Conservation (phyloP, 53 echinoderm and acorn worm species). For the Pentamera pediparva region DNA sequence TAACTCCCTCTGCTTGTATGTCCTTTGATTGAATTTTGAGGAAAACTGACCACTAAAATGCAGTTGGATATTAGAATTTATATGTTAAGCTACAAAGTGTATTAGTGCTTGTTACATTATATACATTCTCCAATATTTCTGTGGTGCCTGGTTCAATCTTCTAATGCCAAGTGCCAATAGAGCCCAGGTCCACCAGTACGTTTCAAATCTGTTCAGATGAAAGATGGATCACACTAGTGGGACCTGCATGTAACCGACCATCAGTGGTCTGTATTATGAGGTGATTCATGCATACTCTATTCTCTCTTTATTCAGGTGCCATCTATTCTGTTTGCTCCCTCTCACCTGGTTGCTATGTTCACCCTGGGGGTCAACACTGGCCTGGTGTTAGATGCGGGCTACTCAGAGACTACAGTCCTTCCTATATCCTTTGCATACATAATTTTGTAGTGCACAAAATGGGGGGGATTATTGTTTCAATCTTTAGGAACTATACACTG, state of each 20-base stretch:
- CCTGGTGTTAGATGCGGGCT: conserved; percentile 82
- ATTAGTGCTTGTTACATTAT: not conserved
- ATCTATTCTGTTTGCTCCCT: conserved; percentile 89
- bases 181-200: not conserved
- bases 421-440: conserved; percentile 96
- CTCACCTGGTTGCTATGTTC: conserved; percentile 77
- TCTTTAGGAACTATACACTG: no score
- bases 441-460: no score
- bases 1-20: no score
- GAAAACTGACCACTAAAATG: no score
- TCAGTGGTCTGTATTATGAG: not conserved
- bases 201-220: no score
- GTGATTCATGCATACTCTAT: not conserved
- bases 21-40: no score
- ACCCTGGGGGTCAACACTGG: conserved; percentile 86
- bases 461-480: no score
- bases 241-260: no score
- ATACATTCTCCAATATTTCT: no score
- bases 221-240: no score
- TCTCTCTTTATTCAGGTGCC: conserved; percentile 61
- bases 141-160: no score
- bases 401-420: conserved; percentile 74
- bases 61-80: no score
- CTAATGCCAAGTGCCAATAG: not conserved
- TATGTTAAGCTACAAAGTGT: not conserved